These are phyloP conservation scores for Carassius carassius DNA, from an alignment of 2,113 vertebrate genomes.

Conservation along the genomic window DNA sequence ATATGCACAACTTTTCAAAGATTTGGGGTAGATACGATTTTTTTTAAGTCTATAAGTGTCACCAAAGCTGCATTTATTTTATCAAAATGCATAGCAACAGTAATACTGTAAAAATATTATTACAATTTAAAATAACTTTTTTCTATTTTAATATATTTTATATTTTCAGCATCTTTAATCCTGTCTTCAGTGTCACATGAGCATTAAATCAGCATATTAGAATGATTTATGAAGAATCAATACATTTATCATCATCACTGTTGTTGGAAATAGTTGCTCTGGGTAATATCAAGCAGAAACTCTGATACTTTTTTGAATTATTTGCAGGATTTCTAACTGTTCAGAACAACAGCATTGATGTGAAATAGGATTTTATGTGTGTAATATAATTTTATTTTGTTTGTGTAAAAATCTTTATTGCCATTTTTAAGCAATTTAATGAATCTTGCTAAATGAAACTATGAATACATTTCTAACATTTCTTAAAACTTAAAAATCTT, in stretches of 20 bases:
- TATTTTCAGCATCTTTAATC: not conserved
- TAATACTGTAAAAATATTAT: not conserved
- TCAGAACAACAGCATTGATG: not conserved
- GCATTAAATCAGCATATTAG: not conserved
- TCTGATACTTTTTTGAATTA: too few species aligned
- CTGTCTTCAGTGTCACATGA: too few species aligned
- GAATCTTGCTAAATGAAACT: not conserved
- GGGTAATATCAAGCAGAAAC: too few species aligned
- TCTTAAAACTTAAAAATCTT: not conserved
- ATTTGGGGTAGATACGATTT: not conserved
- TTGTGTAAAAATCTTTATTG: not conserved
- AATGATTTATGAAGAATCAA: not conserved
- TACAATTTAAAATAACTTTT: not conserved
- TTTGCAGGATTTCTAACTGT: not conserved
- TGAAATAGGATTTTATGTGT: not conserved
- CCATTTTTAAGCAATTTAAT: not conserved
- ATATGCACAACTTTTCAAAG: not conserved
- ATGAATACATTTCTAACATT: too few species aligned
- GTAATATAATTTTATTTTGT: too few species aligned
- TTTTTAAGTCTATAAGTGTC: too few species aligned
- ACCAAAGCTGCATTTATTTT: not conserved
- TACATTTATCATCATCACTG: not conserved
- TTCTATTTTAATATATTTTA: not conserved
- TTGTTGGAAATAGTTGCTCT: not conserved
- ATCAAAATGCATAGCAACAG: not conserved